phyloP scores from a whole-genome alignment of 2,113 vertebrate species.

The Columba janthina region DNA sequence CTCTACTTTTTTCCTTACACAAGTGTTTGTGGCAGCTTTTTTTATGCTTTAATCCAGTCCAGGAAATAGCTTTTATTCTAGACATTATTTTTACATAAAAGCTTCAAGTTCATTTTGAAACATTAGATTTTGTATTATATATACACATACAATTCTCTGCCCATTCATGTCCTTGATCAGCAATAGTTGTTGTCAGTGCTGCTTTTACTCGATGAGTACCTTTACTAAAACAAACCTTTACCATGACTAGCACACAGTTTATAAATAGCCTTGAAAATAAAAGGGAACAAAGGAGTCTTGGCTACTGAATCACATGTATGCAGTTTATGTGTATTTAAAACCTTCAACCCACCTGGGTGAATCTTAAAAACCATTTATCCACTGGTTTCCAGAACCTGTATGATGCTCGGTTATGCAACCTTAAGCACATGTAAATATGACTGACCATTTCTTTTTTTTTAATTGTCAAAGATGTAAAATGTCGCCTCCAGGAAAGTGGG shows the following conservation, averaged over 20 bases:
- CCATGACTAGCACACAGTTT: constrained; percentile 16
- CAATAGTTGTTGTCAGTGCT: neutral
- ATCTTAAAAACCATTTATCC: constrained; percentile 65
- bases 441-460: constrained; percentile 64
- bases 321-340: constrained; percentile 44
- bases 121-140: neutral
- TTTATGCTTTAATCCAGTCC: neutral
- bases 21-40: neutral
- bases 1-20: neutral
- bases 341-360: constrained; percentile 43
- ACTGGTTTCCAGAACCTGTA: constrained; percentile 59
- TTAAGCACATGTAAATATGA: constrained; percentile 86
- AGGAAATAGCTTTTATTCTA: constrained; percentile 36
- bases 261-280: constrained; percentile 38
- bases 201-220: constrained; percentile 36
- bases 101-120: constrained; percentile 1
- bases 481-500: constrained; percentile 54
- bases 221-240: constrained; percentile 24
- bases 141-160: neutral
- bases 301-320: constrained; percentile 47
- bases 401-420: constrained; percentile 71
- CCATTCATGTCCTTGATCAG: constrained; percentile 36
- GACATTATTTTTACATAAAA: neutral
- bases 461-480: constrained; percentile 75
- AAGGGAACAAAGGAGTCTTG: constrained; percentile 37